Evolutionary conservation across 2,797 vertebrate species (phyloP).

Genomic region (Paratrypauchen microcephalus): DNA sequence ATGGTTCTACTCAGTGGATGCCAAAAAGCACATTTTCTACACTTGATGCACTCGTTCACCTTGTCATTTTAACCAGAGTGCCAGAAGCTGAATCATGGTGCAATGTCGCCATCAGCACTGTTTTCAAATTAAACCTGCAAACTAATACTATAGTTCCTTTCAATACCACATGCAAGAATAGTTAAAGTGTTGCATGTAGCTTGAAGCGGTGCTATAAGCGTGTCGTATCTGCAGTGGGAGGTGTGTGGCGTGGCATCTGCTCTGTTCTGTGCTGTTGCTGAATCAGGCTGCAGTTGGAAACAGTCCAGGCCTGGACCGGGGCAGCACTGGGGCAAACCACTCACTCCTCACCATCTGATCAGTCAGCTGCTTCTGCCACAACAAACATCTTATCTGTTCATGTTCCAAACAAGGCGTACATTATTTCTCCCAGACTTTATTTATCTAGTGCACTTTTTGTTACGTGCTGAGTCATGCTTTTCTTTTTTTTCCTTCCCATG

Average conservation of each 20-base stretch:
- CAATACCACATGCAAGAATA: not conserved
- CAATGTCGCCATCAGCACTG: conserved; percentile 52
- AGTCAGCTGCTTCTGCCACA: conserved; percentile 73
- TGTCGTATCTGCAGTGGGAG: not conserved
- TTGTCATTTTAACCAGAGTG: conserved; percentile 39
- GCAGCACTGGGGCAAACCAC: conserved; percentile 66
- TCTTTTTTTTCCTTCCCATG: conserved; percentile 33
- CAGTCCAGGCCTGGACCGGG: conserved; percentile 83
- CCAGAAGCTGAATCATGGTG: conserved; percentile 79
- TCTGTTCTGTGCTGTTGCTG: conserved; percentile 78
- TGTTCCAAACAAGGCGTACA: not conserved
- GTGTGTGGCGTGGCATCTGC: conserved; percentile 72
- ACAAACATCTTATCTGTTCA: conserved; percentile 14
- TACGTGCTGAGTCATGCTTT: conserved; percentile 69
- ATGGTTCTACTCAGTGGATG: too few species aligned
- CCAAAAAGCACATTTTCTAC: not conserved
- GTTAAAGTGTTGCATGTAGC: not conserved
- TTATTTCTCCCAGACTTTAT: not conserved
- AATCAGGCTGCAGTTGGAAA: conserved; percentile 88
- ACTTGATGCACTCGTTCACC: conserved; percentile 19
- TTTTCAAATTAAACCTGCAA: too few species aligned
- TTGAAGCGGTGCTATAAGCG: not conserved
- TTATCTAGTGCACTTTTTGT: conserved; percentile 9
- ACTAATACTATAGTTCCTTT: too few species aligned
- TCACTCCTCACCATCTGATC: conserved; percentile 77